These are phyloP conservation scores for Pristionchus fissidentatus DNA, from an alignment of 2,888 invertebrate species.

Conservation along the genomic window DNA sequence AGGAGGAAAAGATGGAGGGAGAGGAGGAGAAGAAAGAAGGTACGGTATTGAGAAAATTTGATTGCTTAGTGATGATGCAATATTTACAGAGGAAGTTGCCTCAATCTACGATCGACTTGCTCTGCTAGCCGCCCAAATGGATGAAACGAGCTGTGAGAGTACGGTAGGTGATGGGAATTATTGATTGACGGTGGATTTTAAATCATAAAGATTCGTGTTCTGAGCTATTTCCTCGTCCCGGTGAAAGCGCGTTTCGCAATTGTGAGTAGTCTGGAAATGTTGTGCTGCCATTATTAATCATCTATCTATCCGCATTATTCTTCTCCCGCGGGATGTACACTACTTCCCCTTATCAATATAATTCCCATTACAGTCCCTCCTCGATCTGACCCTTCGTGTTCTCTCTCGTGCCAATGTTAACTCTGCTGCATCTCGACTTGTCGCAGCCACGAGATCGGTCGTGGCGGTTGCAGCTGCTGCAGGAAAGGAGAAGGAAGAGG, in stretches of 20 bases:
- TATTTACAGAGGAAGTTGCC: neutral
- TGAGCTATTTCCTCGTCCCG: neutral
- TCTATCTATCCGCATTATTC: neutral
- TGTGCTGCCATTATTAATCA: neutral
- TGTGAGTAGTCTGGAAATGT: neutral
- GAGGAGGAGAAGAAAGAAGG: neutral
- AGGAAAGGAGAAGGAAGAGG: neutral
- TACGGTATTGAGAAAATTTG: neutral
- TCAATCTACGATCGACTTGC: conserved; percentile 45
- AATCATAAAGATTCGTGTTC: neutral
- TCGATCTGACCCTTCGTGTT: conserved; percentile 38
- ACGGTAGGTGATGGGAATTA: conserved; percentile 24
- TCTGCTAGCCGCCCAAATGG: conserved; percentile 25
- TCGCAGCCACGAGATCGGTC: neutral
- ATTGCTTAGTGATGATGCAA: neutral
- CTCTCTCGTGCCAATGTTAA: conserved; percentile 45
- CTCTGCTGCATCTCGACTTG: conserved; percentile 21
- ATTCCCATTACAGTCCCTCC: conserved; percentile 21
- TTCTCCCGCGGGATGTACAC: no score
- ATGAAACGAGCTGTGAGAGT: conserved; percentile 43
- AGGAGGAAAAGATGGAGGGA: conserved; percentile 1
- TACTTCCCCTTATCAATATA: neutral
- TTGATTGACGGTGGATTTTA: neutral
- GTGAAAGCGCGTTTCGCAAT: neutral
- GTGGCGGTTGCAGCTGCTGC: neutral